Evolutionary conservation across 37 sponge, comb jelly and placozoan species (phyloP), one percentile per base, ranked within the genome.

Genomic region (Crambe crambe): DNA sequence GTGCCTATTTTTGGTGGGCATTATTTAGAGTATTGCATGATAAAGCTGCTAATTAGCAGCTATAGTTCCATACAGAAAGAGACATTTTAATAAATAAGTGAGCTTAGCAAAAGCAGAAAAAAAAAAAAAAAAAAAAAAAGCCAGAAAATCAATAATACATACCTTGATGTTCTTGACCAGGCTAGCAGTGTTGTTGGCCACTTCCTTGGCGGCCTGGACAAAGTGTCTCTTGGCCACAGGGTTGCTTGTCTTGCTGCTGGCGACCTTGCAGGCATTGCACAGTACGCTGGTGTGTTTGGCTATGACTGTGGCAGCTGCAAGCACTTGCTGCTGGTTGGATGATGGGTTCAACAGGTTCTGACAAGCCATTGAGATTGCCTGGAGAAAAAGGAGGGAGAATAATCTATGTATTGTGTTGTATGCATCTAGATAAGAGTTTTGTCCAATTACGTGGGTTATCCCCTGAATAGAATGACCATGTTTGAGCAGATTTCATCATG

Each of bases 171-270:
- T 77, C 59, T 80, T 80, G 56, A 78, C 83, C 27, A 82, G 83
- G 40, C 60, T 69, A 18, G 84, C 74, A 31, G 98, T 98, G 63
- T 81, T 80, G 75, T 90, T 91, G 73, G 99, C 99, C 1, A 97
- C 96, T 51, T 98, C 95, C 70, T 98, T 98, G 39, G 99, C 99
- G 22, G 90, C 89, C 43, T 94, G 94, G n/a, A 98, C 92, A 86
- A 98, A 98, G 76, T 98, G 93, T 61, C 83, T 93, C 79, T 95
- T 95, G 29, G 99, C 99, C n/a, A 98, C 99, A 41, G 96, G 96
- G 73, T 95, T 98, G 79, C 40, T 83, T 29, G 96, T 96, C 65
- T 90, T 90, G 69, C 86, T 83, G 9, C 94, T 96, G 26, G 96
- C 99, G 21, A 73, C 51, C 83, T 98, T 98, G 84, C 96, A 95